Evolutionary conservation across 2,113 vertebrate species (phyloP).

Genomic region (Mugil cephalus): DNA sequence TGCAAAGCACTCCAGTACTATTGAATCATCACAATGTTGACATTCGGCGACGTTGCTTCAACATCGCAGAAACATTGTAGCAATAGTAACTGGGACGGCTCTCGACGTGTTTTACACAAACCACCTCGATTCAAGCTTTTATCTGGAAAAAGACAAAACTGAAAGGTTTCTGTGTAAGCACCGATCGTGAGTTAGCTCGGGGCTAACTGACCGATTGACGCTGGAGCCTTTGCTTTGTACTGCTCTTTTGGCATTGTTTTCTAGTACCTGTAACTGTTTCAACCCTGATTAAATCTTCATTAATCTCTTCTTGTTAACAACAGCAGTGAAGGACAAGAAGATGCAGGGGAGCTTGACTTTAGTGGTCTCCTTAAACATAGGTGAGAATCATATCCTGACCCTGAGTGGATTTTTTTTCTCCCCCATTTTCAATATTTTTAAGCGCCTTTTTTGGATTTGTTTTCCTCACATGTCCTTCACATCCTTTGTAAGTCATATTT

Average conservation of each 20-base stretch:
- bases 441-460: conserved; percentile 43
- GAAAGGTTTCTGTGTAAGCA: conserved; percentile 76
- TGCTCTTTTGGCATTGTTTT: conserved; percentile 82
- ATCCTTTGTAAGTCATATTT: conserved; percentile 21
- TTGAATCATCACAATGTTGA: conserved; percentile 56
- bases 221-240: conserved; percentile 74
- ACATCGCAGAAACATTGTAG: conserved; percentile 49
- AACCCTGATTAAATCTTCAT: conserved; percentile 85
- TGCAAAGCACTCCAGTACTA: conserved; percentile 72
- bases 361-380: conserved; percentile 99
- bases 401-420: conserved; percentile 55
- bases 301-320: conserved; percentile 95
- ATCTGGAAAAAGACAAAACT: conserved; percentile 36
- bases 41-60: conserved; percentile 45
- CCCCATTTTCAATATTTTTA: conserved; percentile 41
- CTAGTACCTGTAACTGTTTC: conserved; percentile 76
- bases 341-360: conserved; percentile 99
- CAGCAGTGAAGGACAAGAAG: conserved; percentile 99
- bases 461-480: conserved; percentile 27
- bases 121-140: conserved; percentile 60
- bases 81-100: conserved; percentile 57
- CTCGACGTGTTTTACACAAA: conserved; percentile 76
- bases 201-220: conserved; percentile 75
- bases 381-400: conserved; percentile 88
- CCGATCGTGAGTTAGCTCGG: conserved; percentile 79